Evolutionary conservation across 2,888 invertebrate genomes (phyloP), one percentile per base, ranked within the genome.

Genomic region (Limnephilus auricula): DNA sequence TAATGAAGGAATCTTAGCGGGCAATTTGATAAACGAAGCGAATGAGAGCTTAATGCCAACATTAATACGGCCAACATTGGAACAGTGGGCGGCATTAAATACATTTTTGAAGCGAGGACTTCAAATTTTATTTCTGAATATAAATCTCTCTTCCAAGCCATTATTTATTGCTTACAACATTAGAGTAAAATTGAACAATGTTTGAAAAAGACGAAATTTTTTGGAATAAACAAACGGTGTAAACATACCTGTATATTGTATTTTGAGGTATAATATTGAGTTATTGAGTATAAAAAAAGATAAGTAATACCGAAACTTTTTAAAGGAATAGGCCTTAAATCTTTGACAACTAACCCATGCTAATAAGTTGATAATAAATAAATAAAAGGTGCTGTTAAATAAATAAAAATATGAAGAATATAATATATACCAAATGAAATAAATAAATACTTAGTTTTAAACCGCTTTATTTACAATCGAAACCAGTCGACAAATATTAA

Each of bases 21-120:
- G 85, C 83, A 32, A 91, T 93, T 93, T 92, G 93, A 91, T 93
- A 90, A 92, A 91, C 91, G 90, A 92, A 40, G 90, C 90, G 90
- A 91, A 50, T 79, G 83, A 87, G 80, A 91, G 89, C 31, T 37
- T 37, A n/a, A 79, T 37, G 65, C 65, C 65, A 65, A 65, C 65
- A 45, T 65, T 65, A 65, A 18, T 65, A 65, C 1, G 18, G 3
- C 50, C 25, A 65, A 25, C 65, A n/a, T 65, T 9, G 65, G 65
- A n/a, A 65, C 65, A 5, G 65, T 65, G 65, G 9, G 25, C 65
- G 25, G 6, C 4, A 65, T 25, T 65, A 65, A 25, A 65, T n/a
- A 9, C 65, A 65, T 65, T 65, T 13, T 65, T 2, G 6, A 65
- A 65, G 25, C 65, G 25, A 25, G 25, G 9, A 65, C 25, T 65